A percentile compares a stretch with the other conserved stretches of the same genome.
Conservation (phyloP, 92 coral and sea anemone species). For the Palythoa grandiflora region DNA sequence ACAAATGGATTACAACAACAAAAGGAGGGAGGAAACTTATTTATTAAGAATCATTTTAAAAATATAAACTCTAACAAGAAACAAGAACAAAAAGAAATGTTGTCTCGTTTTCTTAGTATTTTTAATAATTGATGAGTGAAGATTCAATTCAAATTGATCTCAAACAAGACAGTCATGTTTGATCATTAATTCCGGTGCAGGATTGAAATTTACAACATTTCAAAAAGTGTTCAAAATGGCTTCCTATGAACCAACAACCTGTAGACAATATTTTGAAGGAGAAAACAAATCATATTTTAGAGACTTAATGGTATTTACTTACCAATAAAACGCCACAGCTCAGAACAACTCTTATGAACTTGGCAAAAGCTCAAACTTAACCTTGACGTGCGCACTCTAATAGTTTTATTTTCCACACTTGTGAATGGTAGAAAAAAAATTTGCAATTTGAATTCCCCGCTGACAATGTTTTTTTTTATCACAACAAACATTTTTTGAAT, state of each 20-base stretch:
- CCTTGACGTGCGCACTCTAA: neutral
- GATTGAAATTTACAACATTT: neutral
- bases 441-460: conserved; percentile 46
- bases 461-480: conserved; percentile 9
- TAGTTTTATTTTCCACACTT: neutral
- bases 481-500: conserved; percentile 17
- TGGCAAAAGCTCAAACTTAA: neutral
- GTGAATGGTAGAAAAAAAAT: neutral
- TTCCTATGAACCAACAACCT: neutral
- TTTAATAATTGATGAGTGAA: conserved; percentile 10
- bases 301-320: conserved; percentile 4
- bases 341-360: conserved; percentile 23
- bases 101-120: neutral
- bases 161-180: neutral
- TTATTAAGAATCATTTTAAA: neutral
- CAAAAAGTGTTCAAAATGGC: neutral
- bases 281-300: neutral
- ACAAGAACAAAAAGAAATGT: neutral
- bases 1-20: neutral
- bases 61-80: neutral
- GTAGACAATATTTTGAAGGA: neutral
- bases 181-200: neutral
- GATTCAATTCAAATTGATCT: neutral
- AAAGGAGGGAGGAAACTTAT: neutral
- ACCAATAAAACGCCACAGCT: conserved; percentile 19